phyloP scores from a whole-genome alignment of 2,888 invertebrate genomes.

The Apotomis capreana region DNA sequence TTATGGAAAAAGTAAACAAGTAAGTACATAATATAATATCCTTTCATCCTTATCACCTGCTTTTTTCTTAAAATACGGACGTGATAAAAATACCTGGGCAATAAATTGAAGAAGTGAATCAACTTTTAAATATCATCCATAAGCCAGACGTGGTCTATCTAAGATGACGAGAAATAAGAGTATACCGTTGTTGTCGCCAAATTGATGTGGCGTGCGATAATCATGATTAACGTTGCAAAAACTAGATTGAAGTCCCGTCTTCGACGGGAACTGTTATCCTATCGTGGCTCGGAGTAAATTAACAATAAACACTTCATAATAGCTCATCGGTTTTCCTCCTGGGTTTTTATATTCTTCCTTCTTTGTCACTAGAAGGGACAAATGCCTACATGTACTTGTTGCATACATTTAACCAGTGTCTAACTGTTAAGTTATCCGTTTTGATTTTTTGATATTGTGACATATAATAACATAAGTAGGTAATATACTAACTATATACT shows the following conservation, averaged over 20 bases:
- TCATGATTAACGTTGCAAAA: conserved; percentile 18
- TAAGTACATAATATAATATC: no score
- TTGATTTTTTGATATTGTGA: no score
- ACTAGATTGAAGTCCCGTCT: conserved; percentile 31
- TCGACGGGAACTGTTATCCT: conserved; percentile 17
- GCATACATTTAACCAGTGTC: not conserved
- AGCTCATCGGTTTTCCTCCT: not conserved
- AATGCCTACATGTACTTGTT: not conserved
- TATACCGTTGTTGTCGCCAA: conserved; percentile 18
- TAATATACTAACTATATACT: no score
- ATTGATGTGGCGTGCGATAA: conserved; percentile 20
- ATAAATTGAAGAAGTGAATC: not conserved
- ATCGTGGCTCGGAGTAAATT: conserved; percentile 18
- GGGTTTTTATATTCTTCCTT: conserved; percentile 2
- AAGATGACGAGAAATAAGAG: conserved; percentile 18
- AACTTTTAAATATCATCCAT: conserved; percentile 1
- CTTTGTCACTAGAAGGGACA: conserved; percentile 3
- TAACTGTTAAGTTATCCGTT: no score
- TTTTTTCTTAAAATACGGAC: not conserved
- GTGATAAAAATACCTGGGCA: not conserved
- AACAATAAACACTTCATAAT: conserved; percentile 26
- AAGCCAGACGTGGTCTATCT: conserved; percentile 34
- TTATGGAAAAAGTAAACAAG: not conserved
- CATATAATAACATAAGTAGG: no score
- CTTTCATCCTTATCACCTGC: no score